phyloP scores from a whole-genome alignment of 2,797 vertebrate genomes.

The Pristis pectinata region DNA sequence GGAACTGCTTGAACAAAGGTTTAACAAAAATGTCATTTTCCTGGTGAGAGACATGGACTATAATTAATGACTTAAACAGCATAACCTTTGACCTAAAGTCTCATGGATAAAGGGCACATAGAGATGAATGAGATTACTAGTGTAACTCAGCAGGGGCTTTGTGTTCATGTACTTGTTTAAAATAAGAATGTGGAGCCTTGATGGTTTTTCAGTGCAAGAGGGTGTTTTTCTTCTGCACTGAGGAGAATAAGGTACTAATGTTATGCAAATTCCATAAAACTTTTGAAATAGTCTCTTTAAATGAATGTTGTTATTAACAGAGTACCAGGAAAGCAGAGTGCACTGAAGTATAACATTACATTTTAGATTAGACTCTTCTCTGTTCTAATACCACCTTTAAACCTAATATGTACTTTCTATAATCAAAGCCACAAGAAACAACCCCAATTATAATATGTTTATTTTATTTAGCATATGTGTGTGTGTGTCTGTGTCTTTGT shows the following conservation, averaged over 20 bases:
- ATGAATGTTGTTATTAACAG: not conserved
- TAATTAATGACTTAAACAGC: constrained; percentile 25
- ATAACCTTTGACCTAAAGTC: constrained; percentile 27
- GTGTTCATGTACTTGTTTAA: not conserved
- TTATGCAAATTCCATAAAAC: not conserved
- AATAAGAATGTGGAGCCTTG: constrained; percentile 14
- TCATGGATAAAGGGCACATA: not conserved
- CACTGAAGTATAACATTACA: not conserved
- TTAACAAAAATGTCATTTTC: constrained; percentile 23
- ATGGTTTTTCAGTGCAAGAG: not conserved
- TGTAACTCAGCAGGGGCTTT: constrained; percentile 26
- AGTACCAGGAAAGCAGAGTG: not conserved
- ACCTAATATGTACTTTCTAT: not conserved
- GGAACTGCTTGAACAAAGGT: not conserved
- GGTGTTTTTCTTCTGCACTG: not conserved
- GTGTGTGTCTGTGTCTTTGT: not conserved
- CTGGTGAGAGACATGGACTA: constrained; percentile 17
- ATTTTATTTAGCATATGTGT: too few species aligned
- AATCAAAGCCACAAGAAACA: not conserved
- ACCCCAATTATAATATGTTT: not conserved
- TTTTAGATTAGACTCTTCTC: not conserved
- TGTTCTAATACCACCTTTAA: not conserved
- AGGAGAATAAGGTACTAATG: not conserved
- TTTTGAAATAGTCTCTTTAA: not conserved
- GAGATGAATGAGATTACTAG: not conserved